These are phyloP conservation scores for Hoplostethus atlanticus DNA, from an alignment of 2,797 vertebrate genomes.

Conservation along the genomic window DNA sequence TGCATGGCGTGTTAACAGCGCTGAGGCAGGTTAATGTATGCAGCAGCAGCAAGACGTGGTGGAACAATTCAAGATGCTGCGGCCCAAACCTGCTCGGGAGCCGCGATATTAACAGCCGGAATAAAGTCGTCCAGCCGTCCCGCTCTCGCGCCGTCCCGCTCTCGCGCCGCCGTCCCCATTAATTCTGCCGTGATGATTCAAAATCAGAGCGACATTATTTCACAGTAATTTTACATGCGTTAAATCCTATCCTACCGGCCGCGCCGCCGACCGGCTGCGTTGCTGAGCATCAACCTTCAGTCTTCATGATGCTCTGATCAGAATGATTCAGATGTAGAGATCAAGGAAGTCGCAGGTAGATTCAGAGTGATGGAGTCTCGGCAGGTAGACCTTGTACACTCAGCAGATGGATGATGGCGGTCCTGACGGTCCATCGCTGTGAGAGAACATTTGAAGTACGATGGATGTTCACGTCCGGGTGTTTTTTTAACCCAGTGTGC, in stretches of 20 bases:
- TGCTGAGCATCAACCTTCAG: constrained; percentile 11
- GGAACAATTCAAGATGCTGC: constrained; percentile 68
- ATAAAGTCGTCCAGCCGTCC: constrained; percentile 4
- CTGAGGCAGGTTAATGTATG: constrained; percentile 63
- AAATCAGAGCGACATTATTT: constrained; percentile 37
- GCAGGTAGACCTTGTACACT: constrained; percentile 10
- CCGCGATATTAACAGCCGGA: constrained; percentile 60
- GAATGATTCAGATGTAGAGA: constrained; percentile 60
- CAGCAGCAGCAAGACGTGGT: constrained; percentile 22
- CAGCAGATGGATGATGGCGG: constrained; percentile 44
- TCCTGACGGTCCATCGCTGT: constrained; percentile 40
- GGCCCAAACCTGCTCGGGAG: background rate
- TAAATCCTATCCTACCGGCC: no score
- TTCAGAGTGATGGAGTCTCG: constrained; percentile 49
- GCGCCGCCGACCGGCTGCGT: background rate
- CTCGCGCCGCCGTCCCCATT: constrained; percentile 12
- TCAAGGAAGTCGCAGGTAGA: constrained; percentile 37
- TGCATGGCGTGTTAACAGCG: background rate
- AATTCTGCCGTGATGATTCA: constrained; percentile 40
- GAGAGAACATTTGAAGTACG: constrained; percentile 61
- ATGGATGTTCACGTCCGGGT: constrained; percentile 39
- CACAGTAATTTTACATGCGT: background rate
- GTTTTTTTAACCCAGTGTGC: no score
- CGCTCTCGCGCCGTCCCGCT: background rate
- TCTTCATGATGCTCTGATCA: constrained; percentile 61